Evolutionary conservation across 2,888 invertebrate genomes (phyloP).

Genomic region (Drosophila anceps): DNA sequence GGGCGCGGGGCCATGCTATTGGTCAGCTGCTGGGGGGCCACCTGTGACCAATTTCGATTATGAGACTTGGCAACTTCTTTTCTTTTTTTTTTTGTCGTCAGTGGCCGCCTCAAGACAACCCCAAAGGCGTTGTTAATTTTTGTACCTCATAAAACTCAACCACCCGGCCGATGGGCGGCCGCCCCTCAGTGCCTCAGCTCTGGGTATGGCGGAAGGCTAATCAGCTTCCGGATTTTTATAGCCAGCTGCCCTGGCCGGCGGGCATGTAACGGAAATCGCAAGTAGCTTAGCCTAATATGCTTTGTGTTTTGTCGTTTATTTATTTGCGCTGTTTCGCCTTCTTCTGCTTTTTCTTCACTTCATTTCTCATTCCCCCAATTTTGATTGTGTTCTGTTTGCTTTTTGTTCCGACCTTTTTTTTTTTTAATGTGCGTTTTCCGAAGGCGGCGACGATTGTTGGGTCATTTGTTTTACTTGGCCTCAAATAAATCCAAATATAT

Average conservation of each 20-base stretch:
- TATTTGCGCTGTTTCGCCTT: constrained; percentile 72
- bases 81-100: neutral
- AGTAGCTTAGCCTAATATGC: constrained; percentile 81
- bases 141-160: constrained; percentile 75
- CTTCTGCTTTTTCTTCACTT: constrained; percentile 31
- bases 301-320: constrained; percentile 77
- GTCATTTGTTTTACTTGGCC: constrained; percentile 79
- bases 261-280: constrained; percentile 78
- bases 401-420: constrained; percentile 32
- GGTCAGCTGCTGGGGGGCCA: constrained; percentile 68
- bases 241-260: constrained; percentile 42
- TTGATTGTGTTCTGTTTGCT: constrained; percentile 11
- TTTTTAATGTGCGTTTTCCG: constrained; percentile 43
- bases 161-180: constrained; percentile 42
- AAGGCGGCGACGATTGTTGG: constrained; percentile 56
- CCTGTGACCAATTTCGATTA: constrained; percentile 83
- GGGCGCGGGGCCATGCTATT: constrained; percentile 25
- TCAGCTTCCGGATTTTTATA: constrained; percentile 78
- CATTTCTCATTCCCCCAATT: constrained; percentile 11
- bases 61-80: constrained; percentile 67
- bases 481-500: constrained; percentile 81
- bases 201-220: constrained; percentile 50
- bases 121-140: constrained; percentile 78
- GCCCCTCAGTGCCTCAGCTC: neutral
- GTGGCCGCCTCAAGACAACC: constrained; percentile 59